These are phyloP conservation scores for Abscondita cerata DNA, from an alignment of 2,888 invertebrate genomes.

Conservation along the genomic window DNA sequence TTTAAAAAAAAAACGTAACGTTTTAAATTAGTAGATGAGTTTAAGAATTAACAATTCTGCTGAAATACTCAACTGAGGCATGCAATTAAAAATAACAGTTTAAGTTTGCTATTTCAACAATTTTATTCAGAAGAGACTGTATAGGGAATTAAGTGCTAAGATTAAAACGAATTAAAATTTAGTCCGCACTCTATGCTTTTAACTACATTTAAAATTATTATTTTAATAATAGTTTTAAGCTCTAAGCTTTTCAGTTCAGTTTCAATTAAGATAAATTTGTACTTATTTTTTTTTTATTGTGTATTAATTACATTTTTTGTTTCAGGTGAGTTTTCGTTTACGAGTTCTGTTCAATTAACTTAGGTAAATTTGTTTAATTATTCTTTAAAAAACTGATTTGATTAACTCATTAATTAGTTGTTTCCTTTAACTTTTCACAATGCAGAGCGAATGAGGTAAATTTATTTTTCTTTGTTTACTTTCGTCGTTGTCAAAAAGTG, in stretches of 20 bases:
- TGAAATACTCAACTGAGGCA: background rate
- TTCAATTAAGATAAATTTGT: background rate
- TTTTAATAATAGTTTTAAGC: slow-evolving; percentile 7
- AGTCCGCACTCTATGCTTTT: background rate
- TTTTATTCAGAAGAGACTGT: background rate
- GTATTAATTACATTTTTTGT: background rate
- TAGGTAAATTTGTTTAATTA: too few species aligned
- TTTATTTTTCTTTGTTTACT: too few species aligned
- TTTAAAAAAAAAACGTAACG: background rate
- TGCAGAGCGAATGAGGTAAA: too few species aligned
- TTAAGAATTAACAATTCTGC: background rate
- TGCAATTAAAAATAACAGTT: slow-evolving; percentile 14
- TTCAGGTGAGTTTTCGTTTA: background rate
- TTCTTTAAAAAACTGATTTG: too few species aligned
- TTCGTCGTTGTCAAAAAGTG: too few species aligned
- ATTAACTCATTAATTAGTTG: too few species aligned
- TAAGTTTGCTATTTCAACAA: slow-evolving; percentile 3
- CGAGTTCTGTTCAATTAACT: background rate
- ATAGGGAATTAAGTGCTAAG: slow-evolving; percentile 6
- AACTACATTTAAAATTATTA: slow-evolving; percentile 11
- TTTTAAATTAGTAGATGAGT: background rate
- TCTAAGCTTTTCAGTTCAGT: background rate
- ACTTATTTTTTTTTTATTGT: background rate
- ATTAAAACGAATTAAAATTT: slow-evolving; percentile 15
- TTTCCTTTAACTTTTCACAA: too few species aligned